These are phyloP conservation scores for Eulemur macaco DNA, from an alignment of 2,113 vertebrate genomes.

Conservation along the genomic window DNA sequence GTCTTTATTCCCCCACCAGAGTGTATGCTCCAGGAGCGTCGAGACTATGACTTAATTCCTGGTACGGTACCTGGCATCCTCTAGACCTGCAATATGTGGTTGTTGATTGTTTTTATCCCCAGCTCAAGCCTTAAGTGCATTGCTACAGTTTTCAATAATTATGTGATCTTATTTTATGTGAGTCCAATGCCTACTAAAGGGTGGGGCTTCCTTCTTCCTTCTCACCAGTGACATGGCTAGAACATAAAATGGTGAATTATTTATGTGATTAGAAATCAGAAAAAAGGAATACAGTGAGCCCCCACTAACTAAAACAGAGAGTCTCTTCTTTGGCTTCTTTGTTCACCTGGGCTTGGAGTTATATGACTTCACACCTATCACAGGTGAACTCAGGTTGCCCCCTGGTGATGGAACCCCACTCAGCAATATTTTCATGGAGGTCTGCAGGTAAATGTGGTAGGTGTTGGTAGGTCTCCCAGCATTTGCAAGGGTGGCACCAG, in stretches of 20 bases:
- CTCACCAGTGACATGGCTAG: not conserved
- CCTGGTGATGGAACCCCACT: not conserved
- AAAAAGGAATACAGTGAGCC: not conserved
- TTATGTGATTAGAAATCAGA: not conserved
- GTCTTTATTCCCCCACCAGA: not conserved
- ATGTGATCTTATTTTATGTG: not conserved
- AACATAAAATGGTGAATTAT: not conserved
- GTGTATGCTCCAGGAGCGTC: not conserved
- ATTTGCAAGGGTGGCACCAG: not conserved
- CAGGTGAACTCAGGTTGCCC: not conserved
- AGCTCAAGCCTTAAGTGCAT: not conserved
- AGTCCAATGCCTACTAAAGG: not conserved
- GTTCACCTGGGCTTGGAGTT: not conserved
- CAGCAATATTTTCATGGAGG: not conserved
- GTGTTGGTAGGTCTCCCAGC: not conserved
- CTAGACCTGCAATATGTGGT: not conserved
- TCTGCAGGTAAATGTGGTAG: not conserved
- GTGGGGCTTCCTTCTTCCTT: not conserved
- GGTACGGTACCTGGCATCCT: not conserved
- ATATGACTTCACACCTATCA: not conserved
- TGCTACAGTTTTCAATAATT: not conserved
- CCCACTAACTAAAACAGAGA: not conserved
- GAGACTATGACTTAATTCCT: not conserved
- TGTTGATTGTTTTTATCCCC: not conserved
- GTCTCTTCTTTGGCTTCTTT: not conserved